Evolutionary conservation across 2,113 vertebrate species (phyloP).

Genomic region (Noctilio leporinus): DNA sequence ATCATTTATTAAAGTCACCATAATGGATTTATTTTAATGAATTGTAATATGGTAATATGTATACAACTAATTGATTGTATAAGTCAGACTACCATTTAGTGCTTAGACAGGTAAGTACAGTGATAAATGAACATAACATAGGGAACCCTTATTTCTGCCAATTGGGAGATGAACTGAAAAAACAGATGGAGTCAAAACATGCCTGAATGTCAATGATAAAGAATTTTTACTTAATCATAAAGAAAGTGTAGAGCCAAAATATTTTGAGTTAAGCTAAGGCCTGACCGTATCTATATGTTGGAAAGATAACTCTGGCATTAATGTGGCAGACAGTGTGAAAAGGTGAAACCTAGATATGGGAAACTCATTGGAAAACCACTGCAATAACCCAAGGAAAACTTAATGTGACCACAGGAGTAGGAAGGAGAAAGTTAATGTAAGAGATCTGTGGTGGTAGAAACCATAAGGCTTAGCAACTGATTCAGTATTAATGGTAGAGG

Average conservation of each 20-base stretch:
- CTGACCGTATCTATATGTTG: not conserved
- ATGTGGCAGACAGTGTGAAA: not conserved
- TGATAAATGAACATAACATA: not conserved
- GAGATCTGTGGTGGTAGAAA: not conserved
- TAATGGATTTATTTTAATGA: not conserved
- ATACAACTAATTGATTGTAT: not conserved
- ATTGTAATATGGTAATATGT: not conserved
- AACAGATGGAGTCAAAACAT: not conserved
- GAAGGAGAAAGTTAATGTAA: not conserved
- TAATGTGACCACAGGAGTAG: not conserved
- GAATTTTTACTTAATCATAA: not conserved
- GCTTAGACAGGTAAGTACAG: not conserved
- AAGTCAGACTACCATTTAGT: not conserved
- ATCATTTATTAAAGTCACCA: not conserved
- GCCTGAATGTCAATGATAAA: not conserved
- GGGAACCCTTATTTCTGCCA: not conserved
- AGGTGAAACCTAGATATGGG: not conserved
- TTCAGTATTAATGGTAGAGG: not conserved
- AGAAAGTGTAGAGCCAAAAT: not conserved
- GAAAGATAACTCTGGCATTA: not conserved
- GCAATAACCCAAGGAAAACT: not conserved
- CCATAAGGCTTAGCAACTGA: not conserved
- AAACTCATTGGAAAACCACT: not conserved
- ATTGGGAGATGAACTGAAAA: not conserved
- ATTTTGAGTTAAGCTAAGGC: not conserved